Conservation (phyloP, 2,797 vertebrate species). For the Simalia tracyae region DNA sequence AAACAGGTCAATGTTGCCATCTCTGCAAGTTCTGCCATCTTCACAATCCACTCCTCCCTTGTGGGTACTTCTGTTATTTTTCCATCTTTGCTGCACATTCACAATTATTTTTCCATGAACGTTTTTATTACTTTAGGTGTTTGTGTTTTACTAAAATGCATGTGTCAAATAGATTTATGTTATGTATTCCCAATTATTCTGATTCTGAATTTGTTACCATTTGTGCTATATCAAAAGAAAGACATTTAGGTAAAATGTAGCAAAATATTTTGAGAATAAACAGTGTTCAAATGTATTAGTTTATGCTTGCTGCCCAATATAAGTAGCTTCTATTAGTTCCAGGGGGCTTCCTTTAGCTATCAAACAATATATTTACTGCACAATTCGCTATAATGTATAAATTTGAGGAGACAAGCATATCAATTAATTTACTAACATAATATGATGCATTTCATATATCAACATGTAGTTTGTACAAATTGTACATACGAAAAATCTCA, state of each 20-base stretch:
- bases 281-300: background rate
- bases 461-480: background rate
- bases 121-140: background rate
- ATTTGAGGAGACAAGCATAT: constrained; percentile 1
- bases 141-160: background rate
- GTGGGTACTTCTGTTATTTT: background rate
- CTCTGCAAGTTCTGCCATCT: background rate
- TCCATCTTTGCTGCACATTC: background rate
- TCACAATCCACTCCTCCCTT: background rate
- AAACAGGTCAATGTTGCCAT: background rate
- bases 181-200: background rate
- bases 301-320: background rate
- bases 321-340: background rate
- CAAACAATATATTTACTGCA: constrained; percentile 2
- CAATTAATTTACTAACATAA: constrained; percentile 23
- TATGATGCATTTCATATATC: background rate
- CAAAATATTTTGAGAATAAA: background rate
- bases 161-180: background rate
- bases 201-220: background rate
- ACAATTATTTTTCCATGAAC: background rate
- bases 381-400: background rate
- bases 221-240: background rate
- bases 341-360: background rate
- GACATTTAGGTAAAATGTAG: background rate
- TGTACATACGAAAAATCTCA: background rate